phyloP scores from a whole-genome alignment of 2,888 invertebrate species.

The Iselma pallidipennis region DNA sequence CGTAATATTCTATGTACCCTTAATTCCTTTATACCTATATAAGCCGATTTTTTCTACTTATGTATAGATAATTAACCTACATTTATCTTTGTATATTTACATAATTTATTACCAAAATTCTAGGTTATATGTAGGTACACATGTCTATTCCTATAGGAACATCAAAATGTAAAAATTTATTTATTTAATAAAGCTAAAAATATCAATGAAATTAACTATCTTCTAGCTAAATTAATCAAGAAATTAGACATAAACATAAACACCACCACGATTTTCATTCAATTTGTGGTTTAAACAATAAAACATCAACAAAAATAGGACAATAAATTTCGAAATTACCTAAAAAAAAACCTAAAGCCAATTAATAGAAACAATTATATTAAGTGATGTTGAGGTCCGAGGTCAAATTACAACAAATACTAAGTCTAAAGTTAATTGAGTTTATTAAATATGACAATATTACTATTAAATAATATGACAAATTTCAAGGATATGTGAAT shows the following conservation, averaged over 20 bases:
- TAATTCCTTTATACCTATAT: too few species aligned
- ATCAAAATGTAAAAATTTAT: background rate
- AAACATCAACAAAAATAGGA: background rate
- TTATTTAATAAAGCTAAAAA: background rate
- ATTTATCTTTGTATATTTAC: constrained; percentile 6
- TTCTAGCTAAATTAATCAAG: background rate
- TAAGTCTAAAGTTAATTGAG: background rate
- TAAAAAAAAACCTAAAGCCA: background rate
- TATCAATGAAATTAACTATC: background rate
- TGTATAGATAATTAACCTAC: background rate
- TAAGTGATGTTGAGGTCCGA: background rate
- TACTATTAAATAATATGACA: background rate
- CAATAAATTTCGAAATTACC: background rate
- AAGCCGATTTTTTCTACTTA: too few species aligned
- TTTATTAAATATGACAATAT: background rate
- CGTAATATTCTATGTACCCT: too few species aligned
- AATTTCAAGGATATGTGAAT: background rate
- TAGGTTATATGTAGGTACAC: background rate
- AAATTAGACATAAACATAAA: background rate
- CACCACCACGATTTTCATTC: background rate
- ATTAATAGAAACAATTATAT: background rate
- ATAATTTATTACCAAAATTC: background rate
- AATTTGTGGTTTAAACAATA: too few species aligned
- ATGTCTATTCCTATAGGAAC: background rate
- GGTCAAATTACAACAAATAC: background rate